Conservation (phyloP, 1,140 invertebrate species). For the Mamestra configurata region DNA sequence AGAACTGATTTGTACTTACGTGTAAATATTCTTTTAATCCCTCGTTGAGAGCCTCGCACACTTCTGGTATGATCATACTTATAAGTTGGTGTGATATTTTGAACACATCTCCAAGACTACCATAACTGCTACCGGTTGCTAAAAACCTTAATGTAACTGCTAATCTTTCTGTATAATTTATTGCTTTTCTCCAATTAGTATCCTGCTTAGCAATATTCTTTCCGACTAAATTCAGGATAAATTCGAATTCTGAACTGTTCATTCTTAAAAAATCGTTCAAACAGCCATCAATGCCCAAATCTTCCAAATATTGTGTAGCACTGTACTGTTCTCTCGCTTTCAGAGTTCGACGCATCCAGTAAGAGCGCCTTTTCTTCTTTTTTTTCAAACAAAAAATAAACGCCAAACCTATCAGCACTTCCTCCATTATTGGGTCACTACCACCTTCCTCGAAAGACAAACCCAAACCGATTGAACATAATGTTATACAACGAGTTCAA, state of each 20-base stretch:
- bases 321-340: background rate
- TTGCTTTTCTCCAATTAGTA: slow-evolving; percentile 51
- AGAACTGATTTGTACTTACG: too few species aligned
- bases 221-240: background rate
- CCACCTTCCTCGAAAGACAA: background rate
- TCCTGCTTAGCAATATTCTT: background rate
- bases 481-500: background rate
- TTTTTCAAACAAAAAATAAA: background rate
- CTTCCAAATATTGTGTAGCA: background rate
- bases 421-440: background rate
- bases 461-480: background rate
- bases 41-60: slow-evolving; percentile 43
- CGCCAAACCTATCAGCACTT: background rate
- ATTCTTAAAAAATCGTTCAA: background rate
- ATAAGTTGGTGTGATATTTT: slow-evolving; percentile 49
- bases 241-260: slow-evolving; percentile 46
- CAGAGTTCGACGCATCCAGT: background rate
- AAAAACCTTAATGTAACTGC: slow-evolving; percentile 57
- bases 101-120: slow-evolving; percentile 37
- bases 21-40: slow-evolving; percentile 53
- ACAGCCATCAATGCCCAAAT: background rate
- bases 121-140: slow-evolving; percentile 42
- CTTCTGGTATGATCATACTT: slow-evolving; percentile 50
- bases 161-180: slow-evolving; percentile 44
- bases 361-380: background rate